phyloP scores from a whole-genome alignment of 2,888 invertebrate genomes.

The Synergus gifuensis region DNA sequence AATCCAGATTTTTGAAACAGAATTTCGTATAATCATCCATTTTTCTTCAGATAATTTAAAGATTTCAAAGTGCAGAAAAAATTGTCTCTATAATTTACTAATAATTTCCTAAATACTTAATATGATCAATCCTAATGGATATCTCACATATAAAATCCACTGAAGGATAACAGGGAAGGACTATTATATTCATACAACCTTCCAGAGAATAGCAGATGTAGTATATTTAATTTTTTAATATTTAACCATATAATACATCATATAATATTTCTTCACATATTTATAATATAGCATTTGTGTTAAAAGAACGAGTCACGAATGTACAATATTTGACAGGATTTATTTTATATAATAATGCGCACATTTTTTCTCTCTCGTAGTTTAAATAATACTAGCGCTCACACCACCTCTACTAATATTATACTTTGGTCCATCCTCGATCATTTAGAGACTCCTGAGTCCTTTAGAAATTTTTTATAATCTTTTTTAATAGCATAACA shows the following conservation, averaged over 20 bases:
- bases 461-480: not conserved
- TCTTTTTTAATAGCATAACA: not conserved
- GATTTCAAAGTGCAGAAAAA: no score
- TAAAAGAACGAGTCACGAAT: constrained; percentile 62
- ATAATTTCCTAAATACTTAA: no score
- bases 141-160: no score
- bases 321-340: constrained; percentile 71
- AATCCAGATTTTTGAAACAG: no score
- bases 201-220: constrained; percentile 62
- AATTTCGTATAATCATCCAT: no score
- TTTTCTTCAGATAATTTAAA: no score
- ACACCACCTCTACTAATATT: constrained; percentile 46
- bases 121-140: no score
- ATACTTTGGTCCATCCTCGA: constrained; percentile 58
- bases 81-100: no score
- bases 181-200: constrained; percentile 32
- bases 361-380: constrained; percentile 45
- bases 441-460: constrained; percentile 25
- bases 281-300: constrained; percentile 62
- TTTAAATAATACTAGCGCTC: constrained; percentile 62
- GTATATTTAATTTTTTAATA: constrained; percentile 65
- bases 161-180: not conserved
- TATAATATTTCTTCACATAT: constrained; percentile 49
- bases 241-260: constrained; percentile 48
- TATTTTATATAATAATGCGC: constrained; percentile 61